Percentiles rank a stretch among this genome's conserved stretches.
phyloP scores from a whole-genome alignment of 2,113 vertebrate genomes.

The Phasianus colchicus region DNA sequence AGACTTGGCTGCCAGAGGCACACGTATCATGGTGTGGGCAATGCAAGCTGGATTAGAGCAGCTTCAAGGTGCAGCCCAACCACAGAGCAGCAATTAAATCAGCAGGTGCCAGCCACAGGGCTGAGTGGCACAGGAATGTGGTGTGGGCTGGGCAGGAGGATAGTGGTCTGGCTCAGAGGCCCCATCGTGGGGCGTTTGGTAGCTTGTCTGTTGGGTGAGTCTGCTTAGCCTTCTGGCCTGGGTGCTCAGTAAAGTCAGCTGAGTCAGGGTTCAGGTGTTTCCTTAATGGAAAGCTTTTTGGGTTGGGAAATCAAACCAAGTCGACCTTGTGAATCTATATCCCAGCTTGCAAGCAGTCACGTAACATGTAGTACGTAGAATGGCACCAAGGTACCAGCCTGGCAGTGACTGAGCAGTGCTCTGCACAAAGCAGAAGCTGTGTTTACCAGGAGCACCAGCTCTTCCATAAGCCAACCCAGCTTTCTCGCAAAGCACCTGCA shows the following conservation, averaged over 20 bases:
- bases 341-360: background rate
- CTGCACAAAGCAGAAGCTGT: background rate
- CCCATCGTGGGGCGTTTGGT: accelerated
- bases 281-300: background rate
- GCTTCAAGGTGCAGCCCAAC: background rate
- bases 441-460: background rate
- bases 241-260: background rate
- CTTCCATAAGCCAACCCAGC: background rate
- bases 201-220: background rate
- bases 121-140: background rate
- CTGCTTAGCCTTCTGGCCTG: background rate
- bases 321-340: background rate
- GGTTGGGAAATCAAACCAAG: background rate
- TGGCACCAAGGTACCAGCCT: background rate
- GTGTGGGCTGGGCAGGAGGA: background rate
- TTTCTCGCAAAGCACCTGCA: background rate
- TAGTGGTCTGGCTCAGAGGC: background rate
- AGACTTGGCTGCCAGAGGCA: background rate
- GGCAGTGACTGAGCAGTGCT: background rate
- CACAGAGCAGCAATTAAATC: background rate
- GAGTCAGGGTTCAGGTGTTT: background rate
- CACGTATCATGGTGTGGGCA: background rate
- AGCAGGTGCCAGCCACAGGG: background rate
- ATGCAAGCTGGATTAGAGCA: background rate
- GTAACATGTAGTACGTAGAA: background rate